These are phyloP conservation scores for Episyrphus balteatus DNA, from an alignment of 1,140 invertebrate species.

Conservation along the genomic window DNA sequence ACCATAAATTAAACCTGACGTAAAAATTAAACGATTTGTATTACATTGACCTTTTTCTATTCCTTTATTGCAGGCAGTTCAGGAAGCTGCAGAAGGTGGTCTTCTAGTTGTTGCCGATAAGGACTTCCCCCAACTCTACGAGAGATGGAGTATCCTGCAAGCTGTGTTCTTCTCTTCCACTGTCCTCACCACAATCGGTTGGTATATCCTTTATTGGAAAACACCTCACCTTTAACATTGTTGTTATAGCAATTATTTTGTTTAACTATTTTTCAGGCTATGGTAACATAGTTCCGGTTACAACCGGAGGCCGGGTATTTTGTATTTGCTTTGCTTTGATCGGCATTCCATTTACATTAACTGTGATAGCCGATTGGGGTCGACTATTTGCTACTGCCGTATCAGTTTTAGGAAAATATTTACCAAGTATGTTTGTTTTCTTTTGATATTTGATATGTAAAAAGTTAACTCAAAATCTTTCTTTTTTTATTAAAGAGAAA, in stretches of 20 bases:
- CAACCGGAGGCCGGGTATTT: conserved; percentile 70
- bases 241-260: background rate
- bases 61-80: conserved; percentile 38
- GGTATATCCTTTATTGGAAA: conserved; percentile 17
- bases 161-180: conserved; percentile 76
- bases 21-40: background rate
- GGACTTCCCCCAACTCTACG: conserved; percentile 43
- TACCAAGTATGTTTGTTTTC: conserved; percentile 37
- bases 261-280: conserved; percentile 59
- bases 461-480: background rate
- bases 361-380: conserved; percentile 87
- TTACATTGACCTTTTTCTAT: background rate
- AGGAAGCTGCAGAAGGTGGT: conserved; percentile 52
- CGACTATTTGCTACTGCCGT: conserved; percentile 73
- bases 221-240: conserved; percentile 5
- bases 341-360: conserved; percentile 85
- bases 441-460: background rate
- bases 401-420: conserved; percentile 47
- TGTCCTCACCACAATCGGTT: conserved; percentile 73
- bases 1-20: too few relatives aligned
- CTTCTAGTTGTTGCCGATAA: conserved; percentile 43
- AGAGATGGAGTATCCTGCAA: conserved; percentile 65
- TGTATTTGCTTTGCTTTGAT: conserved; percentile 89
- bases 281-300: conserved; percentile 87
- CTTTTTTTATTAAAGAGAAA: conserved; percentile 13